Percentiles rank a stretch among this genome's conserved stretches.
Conservation (phyloP, 2,888 invertebrate genomes). For the Amphipoea oculea region DNA sequence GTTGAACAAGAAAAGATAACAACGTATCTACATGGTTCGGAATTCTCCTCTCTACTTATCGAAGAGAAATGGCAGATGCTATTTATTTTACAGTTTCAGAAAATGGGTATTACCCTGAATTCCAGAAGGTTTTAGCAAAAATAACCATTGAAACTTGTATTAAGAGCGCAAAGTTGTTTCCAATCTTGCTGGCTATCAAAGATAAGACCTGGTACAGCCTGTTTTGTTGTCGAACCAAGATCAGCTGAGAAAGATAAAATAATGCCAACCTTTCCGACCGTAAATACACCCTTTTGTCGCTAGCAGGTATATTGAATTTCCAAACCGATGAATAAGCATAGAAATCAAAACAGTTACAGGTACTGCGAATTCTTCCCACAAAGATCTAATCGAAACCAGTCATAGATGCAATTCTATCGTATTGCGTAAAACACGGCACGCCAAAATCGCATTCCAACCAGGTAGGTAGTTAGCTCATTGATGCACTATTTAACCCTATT, state of each 20-base stretch:
- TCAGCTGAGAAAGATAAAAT: conserved; percentile 45
- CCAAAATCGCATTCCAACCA: conserved; percentile 75
- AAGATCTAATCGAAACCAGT: conserved; percentile 76
- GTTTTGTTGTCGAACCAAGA: conserved; percentile 34
- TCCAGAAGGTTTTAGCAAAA: not conserved
- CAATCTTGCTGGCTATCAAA: conserved; percentile 19
- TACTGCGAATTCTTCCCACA: conserved; percentile 70
- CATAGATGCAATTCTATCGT: conserved; percentile 74
- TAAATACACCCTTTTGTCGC: conserved; percentile 27
- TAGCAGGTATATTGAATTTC: conserved; percentile 33
- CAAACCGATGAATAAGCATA: conserved; percentile 41
- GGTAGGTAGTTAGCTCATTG: conserved; percentile 66
- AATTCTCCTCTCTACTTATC: not conserved
- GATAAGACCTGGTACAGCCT: conserved; percentile 17
- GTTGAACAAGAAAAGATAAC: not conserved
- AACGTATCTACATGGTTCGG: not conserved
- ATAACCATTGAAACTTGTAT: conserved; percentile 4
- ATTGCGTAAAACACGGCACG: conserved; percentile 75
- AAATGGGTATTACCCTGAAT: not conserved
- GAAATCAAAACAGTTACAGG: conserved; percentile 62
- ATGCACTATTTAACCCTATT: conserved; percentile 59
- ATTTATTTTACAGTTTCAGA: not conserved
- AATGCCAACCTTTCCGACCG: conserved; percentile 19
- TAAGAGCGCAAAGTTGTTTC: not conserved
- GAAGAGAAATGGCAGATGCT: not conserved